Evolutionary conservation across 2,113 vertebrate species (phyloP).

Genomic region (Pongo abelii): DNA sequence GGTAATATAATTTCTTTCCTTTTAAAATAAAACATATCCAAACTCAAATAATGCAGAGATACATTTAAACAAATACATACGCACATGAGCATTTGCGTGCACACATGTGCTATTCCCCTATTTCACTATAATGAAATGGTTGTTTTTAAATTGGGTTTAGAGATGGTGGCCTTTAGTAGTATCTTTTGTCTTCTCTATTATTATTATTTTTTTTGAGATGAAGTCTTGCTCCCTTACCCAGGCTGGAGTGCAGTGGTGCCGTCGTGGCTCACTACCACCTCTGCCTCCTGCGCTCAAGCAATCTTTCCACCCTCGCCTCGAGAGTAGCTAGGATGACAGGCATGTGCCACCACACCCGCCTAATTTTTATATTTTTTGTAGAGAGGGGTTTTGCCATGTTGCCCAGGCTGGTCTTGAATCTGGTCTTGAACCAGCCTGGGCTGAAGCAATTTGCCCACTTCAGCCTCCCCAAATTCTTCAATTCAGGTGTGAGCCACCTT

Average conservation of each 20-base stretch:
- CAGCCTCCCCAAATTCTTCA: background rate
- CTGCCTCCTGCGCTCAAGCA: background rate
- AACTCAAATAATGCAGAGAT: background rate
- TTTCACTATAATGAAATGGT: slow-evolving; percentile 28
- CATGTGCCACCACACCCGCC: too few relatives aligned
- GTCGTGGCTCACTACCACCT: background rate
- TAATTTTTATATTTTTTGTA: too few relatives aligned
- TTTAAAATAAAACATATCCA: background rate
- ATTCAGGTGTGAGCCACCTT: background rate
- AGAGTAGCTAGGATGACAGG: background rate
- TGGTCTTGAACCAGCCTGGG: background rate
- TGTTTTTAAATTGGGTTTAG: slow-evolving; percentile 41
- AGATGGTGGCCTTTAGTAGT: background rate
- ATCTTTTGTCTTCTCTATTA: background rate
- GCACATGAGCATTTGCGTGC: background rate
- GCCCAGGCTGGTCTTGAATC: background rate
- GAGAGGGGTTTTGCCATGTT: background rate
- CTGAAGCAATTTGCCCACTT: background rate
- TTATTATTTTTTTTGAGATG: background rate
- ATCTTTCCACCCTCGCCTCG: background rate
- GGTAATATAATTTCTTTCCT: background rate
- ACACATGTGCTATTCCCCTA: background rate
- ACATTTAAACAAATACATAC: background rate
- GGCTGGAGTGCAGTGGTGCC: background rate
- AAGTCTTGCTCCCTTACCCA: background rate